A percentile compares a stretch with the other conserved stretches of the same genome.
These are phyloP conservation scores for Eulacestoma nigropectus DNA, from an alignment of 2,113 vertebrate species.

Conservation along the genomic window DNA sequence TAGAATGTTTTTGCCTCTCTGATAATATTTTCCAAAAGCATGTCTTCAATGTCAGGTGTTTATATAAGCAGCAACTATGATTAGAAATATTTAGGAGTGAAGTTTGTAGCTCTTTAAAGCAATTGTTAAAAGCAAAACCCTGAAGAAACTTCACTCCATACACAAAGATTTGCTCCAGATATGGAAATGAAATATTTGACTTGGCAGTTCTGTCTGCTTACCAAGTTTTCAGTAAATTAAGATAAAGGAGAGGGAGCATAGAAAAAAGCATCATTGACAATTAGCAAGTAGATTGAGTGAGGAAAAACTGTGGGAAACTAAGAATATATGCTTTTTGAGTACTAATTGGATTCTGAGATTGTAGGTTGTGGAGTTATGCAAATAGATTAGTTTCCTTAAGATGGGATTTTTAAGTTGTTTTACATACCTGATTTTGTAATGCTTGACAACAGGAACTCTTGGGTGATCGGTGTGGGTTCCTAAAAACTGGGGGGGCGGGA, in stretches of 20 bases:
- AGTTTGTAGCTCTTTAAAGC: neutral
- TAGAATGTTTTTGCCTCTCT: neutral
- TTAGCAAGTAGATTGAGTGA: neutral
- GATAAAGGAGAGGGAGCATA: neutral
- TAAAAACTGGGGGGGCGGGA: rapidly evolving
- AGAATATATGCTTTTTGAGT: neutral
- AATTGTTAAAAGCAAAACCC: neutral
- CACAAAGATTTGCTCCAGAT: neutral
- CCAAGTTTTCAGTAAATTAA: neutral
- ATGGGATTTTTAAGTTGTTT: neutral
- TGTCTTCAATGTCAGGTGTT: neutral
- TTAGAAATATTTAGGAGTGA: neutral
- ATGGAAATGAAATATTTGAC: neutral
- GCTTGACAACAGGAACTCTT: neutral
- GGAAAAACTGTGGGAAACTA: neutral
- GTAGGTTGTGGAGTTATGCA: neutral
- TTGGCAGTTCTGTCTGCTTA: neutral
- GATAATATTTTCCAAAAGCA: neutral
- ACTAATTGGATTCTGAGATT: neutral
- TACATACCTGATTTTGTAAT: neutral
- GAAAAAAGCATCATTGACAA: neutral
- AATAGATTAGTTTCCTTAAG: neutral
- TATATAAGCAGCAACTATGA: neutral
- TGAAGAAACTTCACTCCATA: neutral
- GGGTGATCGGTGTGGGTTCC: too few relatives aligned